phyloP scores from a whole-genome alignment of 2,113 vertebrate species.

The Hirundichthys speculiger region DNA sequence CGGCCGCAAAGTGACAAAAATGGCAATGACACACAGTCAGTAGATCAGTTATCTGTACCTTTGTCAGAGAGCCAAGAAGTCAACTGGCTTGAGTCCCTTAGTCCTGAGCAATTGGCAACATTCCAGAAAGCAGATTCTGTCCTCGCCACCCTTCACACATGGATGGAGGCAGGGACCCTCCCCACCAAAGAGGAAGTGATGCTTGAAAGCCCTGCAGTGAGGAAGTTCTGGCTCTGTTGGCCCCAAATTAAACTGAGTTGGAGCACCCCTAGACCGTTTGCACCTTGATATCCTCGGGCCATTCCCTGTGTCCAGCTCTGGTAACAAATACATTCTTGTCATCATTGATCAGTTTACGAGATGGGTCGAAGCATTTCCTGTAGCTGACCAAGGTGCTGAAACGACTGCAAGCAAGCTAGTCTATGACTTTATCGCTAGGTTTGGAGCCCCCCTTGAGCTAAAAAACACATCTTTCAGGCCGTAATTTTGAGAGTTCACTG shows the following conservation, averaged over 20 bases:
- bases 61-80: no score
- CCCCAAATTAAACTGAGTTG: not conserved
- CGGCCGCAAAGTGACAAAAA: no score
- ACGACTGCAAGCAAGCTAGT: not conserved
- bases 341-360: not conserved
- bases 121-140: not conserved
- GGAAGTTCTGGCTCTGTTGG: slow-evolving; percentile 4
- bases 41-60: not conserved
- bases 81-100: not conserved
- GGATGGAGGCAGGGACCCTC: not conserved
- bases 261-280: not conserved
- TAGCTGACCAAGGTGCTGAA: not conserved
- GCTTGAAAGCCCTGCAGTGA: not conserved
- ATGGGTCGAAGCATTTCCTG: not conserved
- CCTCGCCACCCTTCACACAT: not conserved
- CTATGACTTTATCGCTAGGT: not conserved
- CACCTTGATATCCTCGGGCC: not conserved
- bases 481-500: not conserved
- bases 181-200: not conserved
- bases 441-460: slow-evolving; percentile 4
- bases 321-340: no score
- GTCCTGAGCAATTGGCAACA: not conserved
- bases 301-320: not conserved
- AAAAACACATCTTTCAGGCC: no score
- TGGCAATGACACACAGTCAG: not conserved